Conservation (phyloP, 2,888 invertebrate species). For the Biston stratarius region DNA sequence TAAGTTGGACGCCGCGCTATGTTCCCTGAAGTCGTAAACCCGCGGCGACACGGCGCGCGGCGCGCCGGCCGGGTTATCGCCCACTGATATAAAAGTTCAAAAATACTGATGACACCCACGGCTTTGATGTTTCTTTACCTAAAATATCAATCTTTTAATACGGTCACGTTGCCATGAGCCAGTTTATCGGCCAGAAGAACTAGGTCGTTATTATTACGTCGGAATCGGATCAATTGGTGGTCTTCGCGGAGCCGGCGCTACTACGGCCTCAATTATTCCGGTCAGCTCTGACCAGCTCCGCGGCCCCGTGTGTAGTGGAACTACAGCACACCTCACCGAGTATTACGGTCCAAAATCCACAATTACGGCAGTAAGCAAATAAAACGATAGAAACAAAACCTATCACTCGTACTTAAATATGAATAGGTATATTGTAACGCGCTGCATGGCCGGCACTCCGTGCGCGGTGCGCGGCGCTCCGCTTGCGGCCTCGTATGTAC, state of each 20-base stretch:
- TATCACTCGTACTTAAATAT: too few species aligned
- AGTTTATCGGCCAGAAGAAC: conserved; percentile 9
- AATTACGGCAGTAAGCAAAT: too few species aligned
- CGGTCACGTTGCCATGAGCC: conserved; percentile 19
- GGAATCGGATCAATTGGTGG: neutral
- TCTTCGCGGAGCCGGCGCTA: neutral
- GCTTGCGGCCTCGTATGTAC: too few species aligned
- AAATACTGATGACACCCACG: conserved; percentile 60
- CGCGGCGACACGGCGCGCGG: conserved; percentile 53
- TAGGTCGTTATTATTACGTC: conserved; percentile 6
- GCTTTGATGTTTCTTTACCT: conserved; percentile 39
- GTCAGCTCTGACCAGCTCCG: too few species aligned
- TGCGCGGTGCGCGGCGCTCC: too few species aligned
- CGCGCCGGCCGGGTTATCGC: conserved; percentile 67
- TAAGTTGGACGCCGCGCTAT: conserved; percentile 29
- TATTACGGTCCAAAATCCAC: too few species aligned
- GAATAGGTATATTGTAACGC: too few species aligned
- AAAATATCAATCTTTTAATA: conserved; percentile 23
- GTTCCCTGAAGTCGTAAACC: conserved; percentile 54
- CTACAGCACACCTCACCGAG: too few species aligned
- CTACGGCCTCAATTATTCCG: too few species aligned
- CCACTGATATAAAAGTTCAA: conserved; percentile 59
- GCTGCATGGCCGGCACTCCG: conserved; percentile 40
- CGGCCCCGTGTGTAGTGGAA: too few species aligned
- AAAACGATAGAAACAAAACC: too few species aligned